Conservation (phyloP, 1,140 invertebrate species). For the Macrostomum lignano region DNA sequence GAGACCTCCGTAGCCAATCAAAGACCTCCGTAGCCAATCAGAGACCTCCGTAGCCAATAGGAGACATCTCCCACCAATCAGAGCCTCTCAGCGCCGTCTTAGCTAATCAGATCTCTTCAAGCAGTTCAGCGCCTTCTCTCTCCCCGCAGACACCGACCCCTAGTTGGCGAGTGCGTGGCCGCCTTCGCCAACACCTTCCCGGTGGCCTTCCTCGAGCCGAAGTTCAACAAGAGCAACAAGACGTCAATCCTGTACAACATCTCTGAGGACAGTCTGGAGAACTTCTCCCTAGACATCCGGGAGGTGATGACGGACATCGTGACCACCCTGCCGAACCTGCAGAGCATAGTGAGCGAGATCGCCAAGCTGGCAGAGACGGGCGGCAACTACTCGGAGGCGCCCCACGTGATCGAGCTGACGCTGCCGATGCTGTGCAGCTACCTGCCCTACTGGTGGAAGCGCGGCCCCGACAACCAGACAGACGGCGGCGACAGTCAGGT, state of each 20-base stretch:
- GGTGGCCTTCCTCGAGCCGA: slow-evolving; percentile 82
- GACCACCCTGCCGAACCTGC: slow-evolving; percentile 74
- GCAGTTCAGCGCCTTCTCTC: too few species aligned
- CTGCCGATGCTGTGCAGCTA: slow-evolving; percentile 82
- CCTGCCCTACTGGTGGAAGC: slow-evolving; percentile 83
- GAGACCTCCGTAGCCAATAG: too few species aligned
- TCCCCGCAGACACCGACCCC: slow-evolving; percentile 49
- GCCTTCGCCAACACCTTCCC: slow-evolving; percentile 94
- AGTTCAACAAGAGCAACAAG: slow-evolving; percentile 85
- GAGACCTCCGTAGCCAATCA: too few species aligned
- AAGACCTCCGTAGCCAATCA: too few species aligned
- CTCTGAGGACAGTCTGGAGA: too few species aligned
- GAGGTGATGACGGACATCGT: too few species aligned
- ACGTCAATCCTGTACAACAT: slow-evolving; percentile 46
- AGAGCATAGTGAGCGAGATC: slow-evolving; percentile 61
- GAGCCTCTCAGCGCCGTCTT: too few species aligned
- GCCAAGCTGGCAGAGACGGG: slow-evolving; percentile 78
- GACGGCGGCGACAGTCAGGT: slow-evolving; percentile 41
- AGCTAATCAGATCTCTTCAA: too few species aligned
- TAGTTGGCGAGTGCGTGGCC: slow-evolving; percentile 63
- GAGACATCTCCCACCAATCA: too few species aligned
- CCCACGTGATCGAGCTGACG: slow-evolving; percentile 84
- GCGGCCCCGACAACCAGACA: slow-evolving; percentile 64
- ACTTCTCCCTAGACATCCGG: too few species aligned
- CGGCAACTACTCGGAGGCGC: slow-evolving; percentile 60